These are phyloP conservation scores for Bombus confusus DNA, from an alignment of 1,140 invertebrate species.

Conservation along the genomic window DNA sequence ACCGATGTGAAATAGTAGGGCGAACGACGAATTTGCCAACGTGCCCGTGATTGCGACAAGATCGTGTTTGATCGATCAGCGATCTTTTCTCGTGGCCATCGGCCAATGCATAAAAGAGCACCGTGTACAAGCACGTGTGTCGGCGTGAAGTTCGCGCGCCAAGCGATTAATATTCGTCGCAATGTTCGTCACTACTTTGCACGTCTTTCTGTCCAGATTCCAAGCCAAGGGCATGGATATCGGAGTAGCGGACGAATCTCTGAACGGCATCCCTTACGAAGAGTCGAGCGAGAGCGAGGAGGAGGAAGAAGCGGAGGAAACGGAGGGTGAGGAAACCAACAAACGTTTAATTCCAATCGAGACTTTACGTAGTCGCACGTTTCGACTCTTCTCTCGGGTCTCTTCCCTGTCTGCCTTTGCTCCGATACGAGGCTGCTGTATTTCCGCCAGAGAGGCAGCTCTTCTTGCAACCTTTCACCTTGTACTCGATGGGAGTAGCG, in stretches of 20 bases:
- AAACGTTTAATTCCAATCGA: constrained; percentile 26
- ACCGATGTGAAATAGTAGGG: neutral
- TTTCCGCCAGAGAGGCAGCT: neutral
- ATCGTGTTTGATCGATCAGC: constrained; percentile 34
- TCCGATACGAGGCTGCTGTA: neutral
- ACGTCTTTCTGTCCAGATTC: constrained; percentile 83
- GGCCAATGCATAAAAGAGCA: neutral
- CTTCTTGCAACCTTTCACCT: neutral
- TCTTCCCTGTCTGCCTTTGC: neutral
- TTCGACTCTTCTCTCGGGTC: neutral
- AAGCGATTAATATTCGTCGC: neutral
- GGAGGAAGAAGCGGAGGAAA: constrained; percentile 83
- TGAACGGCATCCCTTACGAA: constrained; percentile 87
- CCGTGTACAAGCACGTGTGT: neutral
- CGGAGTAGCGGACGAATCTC: constrained; percentile 88
- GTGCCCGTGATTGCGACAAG: neutral
- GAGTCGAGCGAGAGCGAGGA: constrained; percentile 86
- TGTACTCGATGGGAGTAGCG: neutral
- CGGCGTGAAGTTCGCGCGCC: neutral
- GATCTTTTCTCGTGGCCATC: neutral
- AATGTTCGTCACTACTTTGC: constrained; percentile 36
- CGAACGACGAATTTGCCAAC: neutral
- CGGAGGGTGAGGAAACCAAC: constrained; percentile 72
- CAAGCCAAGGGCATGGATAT: constrained; percentile 92
- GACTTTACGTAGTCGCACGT: neutral